These are phyloP conservation scores for Mus spretus DNA, from an alignment of 2,797 vertebrate genomes.

Conservation along the genomic window DNA sequence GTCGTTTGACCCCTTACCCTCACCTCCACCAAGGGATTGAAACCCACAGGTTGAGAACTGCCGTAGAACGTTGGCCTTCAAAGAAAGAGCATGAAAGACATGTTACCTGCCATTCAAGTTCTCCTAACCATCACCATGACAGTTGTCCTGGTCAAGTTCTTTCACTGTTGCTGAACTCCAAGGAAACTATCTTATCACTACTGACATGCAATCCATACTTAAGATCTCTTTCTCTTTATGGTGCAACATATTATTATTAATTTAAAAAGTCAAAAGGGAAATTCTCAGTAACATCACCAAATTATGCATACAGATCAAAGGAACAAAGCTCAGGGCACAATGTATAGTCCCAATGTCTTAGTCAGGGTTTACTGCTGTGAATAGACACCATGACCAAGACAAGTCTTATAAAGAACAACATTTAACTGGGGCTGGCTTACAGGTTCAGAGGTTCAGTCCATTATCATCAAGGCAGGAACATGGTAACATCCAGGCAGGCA, in stretches of 20 bases:
- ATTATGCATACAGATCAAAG: not conserved
- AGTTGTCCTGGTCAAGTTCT: not conserved
- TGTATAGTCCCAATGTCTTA: not conserved
- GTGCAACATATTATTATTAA: not conserved
- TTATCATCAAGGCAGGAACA: no score
- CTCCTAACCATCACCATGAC: not conserved
- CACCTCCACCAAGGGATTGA: not conserved
- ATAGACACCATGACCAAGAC: no score
- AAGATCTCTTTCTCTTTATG: not conserved
- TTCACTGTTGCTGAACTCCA: not conserved
- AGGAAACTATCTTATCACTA: not conserved
- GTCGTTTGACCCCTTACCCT: not conserved
- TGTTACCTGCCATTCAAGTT: not conserved
- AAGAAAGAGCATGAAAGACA: not conserved
- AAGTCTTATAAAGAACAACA: no score
- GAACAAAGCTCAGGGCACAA: not conserved
- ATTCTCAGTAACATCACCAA: not conserved
- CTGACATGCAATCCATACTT: not conserved
- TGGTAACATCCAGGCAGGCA: no score
- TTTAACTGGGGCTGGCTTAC: no score
- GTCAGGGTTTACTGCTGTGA: no score
- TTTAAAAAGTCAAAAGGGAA: slow-evolving; percentile 26
- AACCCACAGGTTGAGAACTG: not conserved
- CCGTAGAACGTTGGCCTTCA: not conserved
- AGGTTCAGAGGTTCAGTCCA: no score